Evolutionary conservation across 2,888 invertebrate genomes (phyloP).

Genomic region (Gymnocheta viridis): DNA sequence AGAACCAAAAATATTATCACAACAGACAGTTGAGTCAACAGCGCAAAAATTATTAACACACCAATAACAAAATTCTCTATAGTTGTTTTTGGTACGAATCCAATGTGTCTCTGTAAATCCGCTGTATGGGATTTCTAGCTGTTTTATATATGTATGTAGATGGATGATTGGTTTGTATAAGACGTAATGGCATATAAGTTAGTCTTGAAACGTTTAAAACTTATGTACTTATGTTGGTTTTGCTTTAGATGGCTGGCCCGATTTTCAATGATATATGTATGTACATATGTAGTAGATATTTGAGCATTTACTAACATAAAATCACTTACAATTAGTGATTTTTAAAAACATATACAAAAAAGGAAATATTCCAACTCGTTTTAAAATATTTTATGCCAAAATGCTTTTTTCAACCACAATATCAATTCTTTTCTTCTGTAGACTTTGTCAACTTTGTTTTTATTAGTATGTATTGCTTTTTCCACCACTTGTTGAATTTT

Average conservation of each 20-base stretch:
- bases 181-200: slow-evolving; percentile 31
- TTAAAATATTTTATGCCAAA: neutral
- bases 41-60: slow-evolving; percentile 4
- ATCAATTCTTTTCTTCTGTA: slow-evolving; percentile 10
- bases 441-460: slow-evolving; percentile 46
- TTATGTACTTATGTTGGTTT: neutral
- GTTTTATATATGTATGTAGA: neutral
- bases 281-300: slow-evolving; percentile 1
- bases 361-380: too few species aligned
- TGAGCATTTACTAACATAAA: neutral
- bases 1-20: slow-evolving; percentile 59
- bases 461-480: slow-evolving; percentile 15
- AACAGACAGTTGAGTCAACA: slow-evolving; percentile 35
- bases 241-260: slow-evolving; percentile 1
- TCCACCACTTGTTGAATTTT: slow-evolving; percentile 61
- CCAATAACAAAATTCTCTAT: neutral
- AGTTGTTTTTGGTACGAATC: slow-evolving; percentile 8
- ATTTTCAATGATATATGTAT: slow-evolving; percentile 6
- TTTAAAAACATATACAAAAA: too few species aligned
- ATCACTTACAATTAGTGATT: neutral
- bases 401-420: slow-evolving; percentile 25
- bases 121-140: slow-evolving; percentile 5
- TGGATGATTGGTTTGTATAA: slow-evolving; percentile 32
- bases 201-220: slow-evolving; percentile 22
- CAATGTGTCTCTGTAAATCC: slow-evolving; percentile 1